Evolutionary conservation across 2,888 invertebrate genomes (phyloP).

Genomic region (Galeopsomyia nigrocyanea): DNA sequence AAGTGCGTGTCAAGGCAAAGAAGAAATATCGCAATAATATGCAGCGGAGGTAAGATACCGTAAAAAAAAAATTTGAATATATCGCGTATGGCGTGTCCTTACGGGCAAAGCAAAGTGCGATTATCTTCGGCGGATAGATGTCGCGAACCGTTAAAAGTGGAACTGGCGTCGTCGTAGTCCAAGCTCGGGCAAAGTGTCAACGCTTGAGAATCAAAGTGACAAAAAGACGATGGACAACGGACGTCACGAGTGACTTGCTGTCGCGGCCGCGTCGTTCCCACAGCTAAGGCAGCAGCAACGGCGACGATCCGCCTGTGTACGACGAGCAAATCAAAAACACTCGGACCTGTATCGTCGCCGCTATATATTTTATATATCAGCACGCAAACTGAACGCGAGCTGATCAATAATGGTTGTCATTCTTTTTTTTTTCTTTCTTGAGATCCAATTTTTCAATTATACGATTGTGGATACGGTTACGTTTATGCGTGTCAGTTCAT

Average conservation of each 20-base stretch:
- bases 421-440: no score
- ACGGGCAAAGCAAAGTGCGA: neutral
- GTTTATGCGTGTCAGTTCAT: no score
- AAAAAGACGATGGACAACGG: slow-evolving; percentile 21
- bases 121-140: slow-evolving; percentile 18
- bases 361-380: no score
- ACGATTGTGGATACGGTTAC: no score
- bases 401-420: no score
- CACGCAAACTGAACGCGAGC: no score
- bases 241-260: slow-evolving; percentile 15
- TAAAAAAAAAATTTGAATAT: slow-evolving; percentile 15
- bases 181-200: slow-evolving; percentile 5
- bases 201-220: slow-evolving; percentile 11
- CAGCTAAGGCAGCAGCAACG: neutral
- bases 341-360: no score
- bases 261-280: neutral
- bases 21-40: slow-evolving; percentile 1
- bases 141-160: slow-evolving; percentile 27
- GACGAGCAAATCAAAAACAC: no score
- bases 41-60: neutral
- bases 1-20: no score
- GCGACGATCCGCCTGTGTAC: no score
- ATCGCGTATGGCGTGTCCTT: neutral
- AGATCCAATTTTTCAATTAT: no score
- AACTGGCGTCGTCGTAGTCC: slow-evolving; percentile 5